These are phyloP conservation scores for Ypsolopha scabrella DNA, from an alignment of 2,888 invertebrate genomes.

Conservation along the genomic window DNA sequence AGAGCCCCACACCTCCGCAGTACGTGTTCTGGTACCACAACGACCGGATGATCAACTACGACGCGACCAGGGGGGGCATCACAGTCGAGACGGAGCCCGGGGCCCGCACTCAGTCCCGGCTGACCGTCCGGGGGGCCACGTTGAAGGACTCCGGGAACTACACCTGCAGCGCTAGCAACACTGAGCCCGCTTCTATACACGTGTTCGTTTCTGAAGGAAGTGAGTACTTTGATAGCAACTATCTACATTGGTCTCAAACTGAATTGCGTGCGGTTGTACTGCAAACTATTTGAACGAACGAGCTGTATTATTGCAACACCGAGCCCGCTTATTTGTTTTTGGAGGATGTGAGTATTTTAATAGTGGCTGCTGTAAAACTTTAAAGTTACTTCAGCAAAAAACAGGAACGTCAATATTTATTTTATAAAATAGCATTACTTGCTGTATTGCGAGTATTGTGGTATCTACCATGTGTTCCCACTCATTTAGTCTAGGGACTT, in stretches of 20 bases:
- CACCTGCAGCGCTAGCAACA: conserved; percentile 91
- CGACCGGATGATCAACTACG: conserved; percentile 94
- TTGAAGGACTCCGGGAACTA: conserved; percentile 92
- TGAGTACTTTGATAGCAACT: conserved; percentile 22
- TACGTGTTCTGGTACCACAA: conserved; percentile 98
- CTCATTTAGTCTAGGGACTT: no score
- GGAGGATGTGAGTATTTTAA: no score
- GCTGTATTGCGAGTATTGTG: no score
- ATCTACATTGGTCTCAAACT: neutral
- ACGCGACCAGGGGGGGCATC: conserved; percentile 83
- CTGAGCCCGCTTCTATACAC: conserved; percentile 89
- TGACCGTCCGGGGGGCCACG: conserved; percentile 87
- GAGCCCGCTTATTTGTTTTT: no score
- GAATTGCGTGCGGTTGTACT: neutral
- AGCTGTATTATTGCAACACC: no score
- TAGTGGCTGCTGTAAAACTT: no score
- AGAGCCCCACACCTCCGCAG: conserved; percentile 94
- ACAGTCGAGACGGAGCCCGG: conserved; percentile 90
- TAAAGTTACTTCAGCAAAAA: no score
- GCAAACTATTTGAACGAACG: no score
- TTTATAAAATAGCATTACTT: no score
- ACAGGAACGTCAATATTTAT: no score
- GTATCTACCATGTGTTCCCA: no score
- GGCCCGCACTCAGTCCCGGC: conserved; percentile 85
- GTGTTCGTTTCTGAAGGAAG: conserved; percentile 93